Percentiles rank a stretch among this genome's conserved stretches.
Evolutionary conservation across 2,888 invertebrate genomes (phyloP).

Genomic region (Spodoptera littoralis): DNA sequence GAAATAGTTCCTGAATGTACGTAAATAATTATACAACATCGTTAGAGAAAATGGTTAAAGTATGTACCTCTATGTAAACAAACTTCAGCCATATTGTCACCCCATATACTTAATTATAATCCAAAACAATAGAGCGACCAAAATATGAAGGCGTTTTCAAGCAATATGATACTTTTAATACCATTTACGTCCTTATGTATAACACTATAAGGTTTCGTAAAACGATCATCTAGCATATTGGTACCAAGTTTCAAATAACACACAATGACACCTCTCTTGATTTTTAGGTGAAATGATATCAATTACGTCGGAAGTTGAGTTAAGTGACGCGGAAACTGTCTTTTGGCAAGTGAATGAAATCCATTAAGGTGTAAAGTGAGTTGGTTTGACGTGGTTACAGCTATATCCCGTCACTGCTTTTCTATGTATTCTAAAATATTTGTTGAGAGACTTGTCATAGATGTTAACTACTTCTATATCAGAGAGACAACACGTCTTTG

Average conservation of each 20-base stretch:
- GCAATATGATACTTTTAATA: slow-evolving; percentile 43
- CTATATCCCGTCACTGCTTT: slow-evolving; percentile 55
- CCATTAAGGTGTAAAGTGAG: slow-evolving; percentile 84
- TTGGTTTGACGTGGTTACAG: slow-evolving; percentile 75
- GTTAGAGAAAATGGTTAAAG: too few relatives aligned
- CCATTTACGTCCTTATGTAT: slow-evolving; percentile 44
- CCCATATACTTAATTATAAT: not conserved
- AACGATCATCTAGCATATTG: slow-evolving; percentile 62
- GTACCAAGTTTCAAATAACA: slow-evolving; percentile 69
- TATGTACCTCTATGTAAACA: too few relatives aligned
- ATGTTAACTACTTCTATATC: not conserved
- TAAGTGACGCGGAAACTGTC: slow-evolving; percentile 86
- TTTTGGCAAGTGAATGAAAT: slow-evolving; percentile 77
- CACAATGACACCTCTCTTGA: slow-evolving; percentile 73
- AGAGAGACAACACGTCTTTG: too few relatives aligned
- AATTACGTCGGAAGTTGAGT: slow-evolving; percentile 84
- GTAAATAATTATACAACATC: too few relatives aligned
- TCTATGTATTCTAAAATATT: slow-evolving; percentile 54
- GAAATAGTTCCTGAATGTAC: too few relatives aligned
- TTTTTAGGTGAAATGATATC: slow-evolving; percentile 84
- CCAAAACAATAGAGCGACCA: not conserved
- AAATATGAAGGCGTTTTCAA: not conserved
- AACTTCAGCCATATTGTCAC: slow-evolving; percentile 1
- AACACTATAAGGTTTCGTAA: slow-evolving; percentile 70
- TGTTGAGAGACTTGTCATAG: slow-evolving; percentile 21